Evolutionary conservation across 2,113 vertebrate species (phyloP).

Genomic region (Halcyon senegalensis): DNA sequence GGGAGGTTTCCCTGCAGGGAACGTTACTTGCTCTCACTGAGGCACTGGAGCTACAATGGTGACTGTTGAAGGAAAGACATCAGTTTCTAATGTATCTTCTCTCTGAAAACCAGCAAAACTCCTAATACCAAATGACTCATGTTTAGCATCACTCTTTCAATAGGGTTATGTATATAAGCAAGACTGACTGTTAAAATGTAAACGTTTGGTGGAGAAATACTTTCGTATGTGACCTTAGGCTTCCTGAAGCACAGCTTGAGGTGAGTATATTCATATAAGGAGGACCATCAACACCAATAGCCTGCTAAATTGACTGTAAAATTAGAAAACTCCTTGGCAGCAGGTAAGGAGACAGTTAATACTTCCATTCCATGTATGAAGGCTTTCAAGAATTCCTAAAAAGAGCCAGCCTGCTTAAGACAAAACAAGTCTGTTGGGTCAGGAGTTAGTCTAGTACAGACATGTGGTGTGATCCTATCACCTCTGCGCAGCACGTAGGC

Average conservation of each 20-base stretch:
- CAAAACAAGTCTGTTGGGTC: neutral
- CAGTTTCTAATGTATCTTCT: neutral
- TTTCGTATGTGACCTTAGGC: neutral
- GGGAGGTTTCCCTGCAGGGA: neutral
- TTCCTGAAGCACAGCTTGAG: neutral
- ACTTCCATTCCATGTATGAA: neutral
- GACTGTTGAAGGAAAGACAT: neutral
- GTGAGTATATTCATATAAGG: neutral
- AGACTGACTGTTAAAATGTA: neutral
- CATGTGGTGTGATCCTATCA: accelerated
- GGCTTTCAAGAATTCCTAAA: neutral
- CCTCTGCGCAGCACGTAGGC: neutral
- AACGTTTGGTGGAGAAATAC: neutral
- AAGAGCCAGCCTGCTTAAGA: neutral
- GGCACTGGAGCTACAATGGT: neutral
- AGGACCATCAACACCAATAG: neutral
- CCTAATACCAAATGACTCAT: neutral
- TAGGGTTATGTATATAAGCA: neutral
- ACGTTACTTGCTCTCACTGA: neutral
- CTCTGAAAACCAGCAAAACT: neutral
- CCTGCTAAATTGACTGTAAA: neutral
- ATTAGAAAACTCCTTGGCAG: neutral
- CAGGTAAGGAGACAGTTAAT: neutral
- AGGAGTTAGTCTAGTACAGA: neutral
- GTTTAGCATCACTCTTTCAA: neutral